These are phyloP conservation scores for Coecobrya sp. DNA, from an alignment of 2,888 invertebrate genomes.

Conservation along the genomic window DNA sequence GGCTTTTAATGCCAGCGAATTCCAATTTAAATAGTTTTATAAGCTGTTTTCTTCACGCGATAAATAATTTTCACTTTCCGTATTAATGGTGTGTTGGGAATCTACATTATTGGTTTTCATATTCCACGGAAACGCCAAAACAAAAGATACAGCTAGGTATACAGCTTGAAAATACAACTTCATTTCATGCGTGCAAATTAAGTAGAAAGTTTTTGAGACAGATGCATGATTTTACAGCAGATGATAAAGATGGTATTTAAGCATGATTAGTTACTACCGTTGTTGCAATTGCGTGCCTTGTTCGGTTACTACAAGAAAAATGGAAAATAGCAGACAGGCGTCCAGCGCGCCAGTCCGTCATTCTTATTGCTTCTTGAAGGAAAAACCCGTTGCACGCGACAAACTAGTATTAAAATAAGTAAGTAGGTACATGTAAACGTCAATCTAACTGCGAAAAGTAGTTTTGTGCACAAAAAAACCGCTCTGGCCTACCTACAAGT, in stretches of 20 bases:
- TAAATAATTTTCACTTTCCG: constrained; percentile 23
- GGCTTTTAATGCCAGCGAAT: neutral
- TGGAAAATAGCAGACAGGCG: neutral
- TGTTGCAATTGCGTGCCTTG: constrained; percentile 11
- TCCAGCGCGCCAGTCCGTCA: neutral
- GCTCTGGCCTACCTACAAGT: neutral
- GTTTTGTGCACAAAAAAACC: neutral
- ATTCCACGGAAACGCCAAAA: neutral
- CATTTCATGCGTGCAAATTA: constrained; percentile 45
- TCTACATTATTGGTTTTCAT: neutral
- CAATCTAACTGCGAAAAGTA: neutral
- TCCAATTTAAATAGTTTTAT: neutral
- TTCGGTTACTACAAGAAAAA: neutral
- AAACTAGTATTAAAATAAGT: neutral
- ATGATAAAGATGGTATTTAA: constrained; percentile 21
- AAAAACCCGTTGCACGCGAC: constrained; percentile 47
- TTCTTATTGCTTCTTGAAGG: neutral
- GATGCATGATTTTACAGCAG: constrained; percentile 26
- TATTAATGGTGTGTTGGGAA: neutral
- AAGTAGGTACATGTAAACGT: neutral
- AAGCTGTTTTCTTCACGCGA: neutral
- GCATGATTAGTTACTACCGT: constrained; percentile 10
- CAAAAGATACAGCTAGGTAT: neutral
- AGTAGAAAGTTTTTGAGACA: constrained; percentile 25
- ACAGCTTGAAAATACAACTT: neutral